A percentile compares a stretch with the other conserved stretches of the same genome.
phyloP scores from a whole-genome alignment of 2,888 invertebrate species.

The Drosophila subquinaria region DNA sequence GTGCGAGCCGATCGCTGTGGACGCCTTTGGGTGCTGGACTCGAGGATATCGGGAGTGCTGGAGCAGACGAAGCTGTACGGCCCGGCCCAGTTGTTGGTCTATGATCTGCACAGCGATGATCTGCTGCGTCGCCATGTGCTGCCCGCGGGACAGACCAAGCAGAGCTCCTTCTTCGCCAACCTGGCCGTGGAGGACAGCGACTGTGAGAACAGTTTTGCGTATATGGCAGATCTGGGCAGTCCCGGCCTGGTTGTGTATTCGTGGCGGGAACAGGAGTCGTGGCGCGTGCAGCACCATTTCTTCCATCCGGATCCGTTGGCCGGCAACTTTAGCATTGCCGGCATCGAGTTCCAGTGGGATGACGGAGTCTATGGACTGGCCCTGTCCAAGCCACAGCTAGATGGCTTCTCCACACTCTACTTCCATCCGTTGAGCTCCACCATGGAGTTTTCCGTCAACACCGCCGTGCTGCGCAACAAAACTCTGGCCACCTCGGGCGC shows the following conservation, averaged over 20 bases:
- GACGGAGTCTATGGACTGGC: slow-evolving; percentile 92
- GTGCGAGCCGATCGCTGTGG: slow-evolving; percentile 91
- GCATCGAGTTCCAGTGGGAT: slow-evolving; percentile 90
- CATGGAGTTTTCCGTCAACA: slow-evolving; percentile 91
- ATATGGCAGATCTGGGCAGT: slow-evolving; percentile 90
- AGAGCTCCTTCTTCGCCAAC: slow-evolving; percentile 91
- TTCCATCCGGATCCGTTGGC: slow-evolving; percentile 91
- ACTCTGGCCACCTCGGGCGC: slow-evolving; percentile 86
- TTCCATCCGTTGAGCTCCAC: slow-evolving; percentile 93
- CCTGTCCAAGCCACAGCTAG: slow-evolving; percentile 88
- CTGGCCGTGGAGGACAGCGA: slow-evolving; percentile 91
- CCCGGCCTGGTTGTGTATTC: slow-evolving; percentile 92
- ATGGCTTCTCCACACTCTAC: slow-evolving; percentile 90
- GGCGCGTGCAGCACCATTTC: slow-evolving; percentile 90
- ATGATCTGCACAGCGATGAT: slow-evolving; percentile 90
- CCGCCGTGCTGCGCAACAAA: slow-evolving; percentile 88
- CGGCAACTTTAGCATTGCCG: slow-evolving; percentile 90
- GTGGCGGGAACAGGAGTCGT: slow-evolving; percentile 90
- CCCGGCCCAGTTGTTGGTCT: slow-evolving; percentile 89
- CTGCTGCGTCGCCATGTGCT: slow-evolving; percentile 89
- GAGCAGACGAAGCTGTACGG: slow-evolving; percentile 86
- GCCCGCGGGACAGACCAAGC: slow-evolving; percentile 88
- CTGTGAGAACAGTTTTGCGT: slow-evolving; percentile 91
- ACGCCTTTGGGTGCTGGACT: slow-evolving; percentile 92
- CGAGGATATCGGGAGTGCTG: slow-evolving; percentile 89